phyloP scores from a whole-genome alignment of 2,888 invertebrate genomes.

The Phrixothrix hirtus region DNA sequence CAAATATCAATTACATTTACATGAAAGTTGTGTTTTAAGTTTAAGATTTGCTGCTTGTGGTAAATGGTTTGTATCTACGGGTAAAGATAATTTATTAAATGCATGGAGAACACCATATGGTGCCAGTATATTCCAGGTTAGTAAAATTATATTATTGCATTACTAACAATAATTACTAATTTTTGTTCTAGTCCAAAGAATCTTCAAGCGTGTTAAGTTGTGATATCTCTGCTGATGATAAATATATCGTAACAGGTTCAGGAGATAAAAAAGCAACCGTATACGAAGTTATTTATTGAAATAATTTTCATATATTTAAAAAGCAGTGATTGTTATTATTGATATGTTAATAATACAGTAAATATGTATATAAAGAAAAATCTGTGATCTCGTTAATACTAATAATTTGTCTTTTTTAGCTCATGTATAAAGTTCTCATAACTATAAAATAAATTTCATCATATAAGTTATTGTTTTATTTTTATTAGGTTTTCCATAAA shows the following conservation, averaged over 20 bases:
- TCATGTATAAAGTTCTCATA: constrained; percentile 20
- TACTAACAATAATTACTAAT: background rate
- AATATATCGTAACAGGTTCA: constrained; percentile 96
- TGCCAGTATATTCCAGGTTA: constrained; percentile 96
- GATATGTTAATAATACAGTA: constrained; percentile 22
- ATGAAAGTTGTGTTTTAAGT: constrained; percentile 96
- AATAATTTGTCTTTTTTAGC: constrained; percentile 30
- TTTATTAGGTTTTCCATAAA: background rate
- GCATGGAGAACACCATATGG: constrained; percentile 98
- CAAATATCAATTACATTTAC: constrained; percentile 93
- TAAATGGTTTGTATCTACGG: constrained; percentile 99
- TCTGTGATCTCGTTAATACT: constrained; percentile 31
- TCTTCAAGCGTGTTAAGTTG: constrained; percentile 97
- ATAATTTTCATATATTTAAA: constrained; percentile 12
- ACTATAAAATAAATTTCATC: constrained; percentile 23
- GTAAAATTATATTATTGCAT: constrained; percentile 1
- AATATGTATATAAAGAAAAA: constrained; percentile 29
- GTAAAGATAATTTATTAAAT: constrained; percentile 96
- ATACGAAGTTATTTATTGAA: constrained; percentile 90
- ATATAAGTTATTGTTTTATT: constrained; percentile 8
- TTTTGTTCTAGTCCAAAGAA: constrained; percentile 81
- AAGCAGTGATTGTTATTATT: constrained; percentile 18
- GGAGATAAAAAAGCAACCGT: constrained; percentile 98
- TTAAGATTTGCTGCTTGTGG: constrained; percentile 93
- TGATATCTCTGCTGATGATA: constrained; percentile 97